Evolutionary conservation across 2,797 vertebrate species (phyloP).

Genomic region (Rhodeus uyekii): DNA sequence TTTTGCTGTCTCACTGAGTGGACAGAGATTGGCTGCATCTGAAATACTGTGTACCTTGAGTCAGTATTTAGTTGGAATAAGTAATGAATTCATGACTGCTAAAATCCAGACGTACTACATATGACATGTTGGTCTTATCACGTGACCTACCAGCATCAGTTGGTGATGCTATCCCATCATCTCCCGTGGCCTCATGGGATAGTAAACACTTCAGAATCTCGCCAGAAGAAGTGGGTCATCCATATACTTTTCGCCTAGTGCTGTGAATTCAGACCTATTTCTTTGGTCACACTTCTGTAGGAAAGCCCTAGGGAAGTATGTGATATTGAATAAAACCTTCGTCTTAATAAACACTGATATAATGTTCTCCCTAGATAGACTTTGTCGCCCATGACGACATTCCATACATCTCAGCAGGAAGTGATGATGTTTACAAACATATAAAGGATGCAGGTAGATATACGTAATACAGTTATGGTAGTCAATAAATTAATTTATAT

Average conservation of each 20-base stretch:
- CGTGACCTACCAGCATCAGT: neutral
- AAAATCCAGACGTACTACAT: neutral
- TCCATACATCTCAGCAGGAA: slow-evolving; percentile 85
- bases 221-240: neutral
- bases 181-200: neutral
- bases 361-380: slow-evolving; percentile 75
- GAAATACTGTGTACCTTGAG: neutral
- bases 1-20: neutral
- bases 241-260: neutral
- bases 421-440: slow-evolving; percentile 86
- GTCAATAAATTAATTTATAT: neutral
- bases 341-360: neutral
- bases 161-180: neutral
- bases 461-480: neutral
- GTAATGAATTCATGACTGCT: neutral
- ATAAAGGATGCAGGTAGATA: slow-evolving; percentile 85
- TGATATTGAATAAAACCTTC: neutral
- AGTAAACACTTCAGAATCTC: neutral
- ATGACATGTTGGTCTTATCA: neutral
- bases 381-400: slow-evolving; percentile 89
- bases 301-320: too few relatives aligned
- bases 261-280: neutral
- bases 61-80: neutral
- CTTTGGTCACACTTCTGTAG: neutral
- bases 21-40: neutral